Evolutionary conservation across 2,888 invertebrate species (phyloP), one percentile per base, ranked within the genome.

Genomic region (Cremastobaeus sp.): DNA sequence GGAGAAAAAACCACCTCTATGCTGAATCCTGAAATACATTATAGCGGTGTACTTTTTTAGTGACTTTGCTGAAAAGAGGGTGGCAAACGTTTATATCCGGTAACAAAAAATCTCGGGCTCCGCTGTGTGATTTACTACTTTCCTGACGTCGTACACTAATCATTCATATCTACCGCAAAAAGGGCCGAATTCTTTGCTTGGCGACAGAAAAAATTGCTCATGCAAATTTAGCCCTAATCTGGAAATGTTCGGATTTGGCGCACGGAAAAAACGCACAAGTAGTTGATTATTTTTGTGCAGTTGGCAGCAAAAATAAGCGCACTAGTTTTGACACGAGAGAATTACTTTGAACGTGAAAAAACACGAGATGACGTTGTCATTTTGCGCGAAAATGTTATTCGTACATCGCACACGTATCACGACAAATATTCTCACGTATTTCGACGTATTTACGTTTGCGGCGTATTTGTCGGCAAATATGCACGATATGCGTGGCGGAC

Each of bases 41-140:
- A 64, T 57, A 66, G 50, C 34, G 48, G 28, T 34, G 37, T 66
- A 30, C 48, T 18, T 66, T 50, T 66, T 66, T 64, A 45, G 64
- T 54, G 64, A 18, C 54, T 52, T 64, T 45, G 35, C 64, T 45
- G 45, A 54, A 54, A 48, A 47, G 50, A 28, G 66, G 34, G 48
- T 35, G 55, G 34, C 30, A 21, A 57, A 30, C 64, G 57, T 57
- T 66, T 48, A 45, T 48, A 50, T 57, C 48, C 41, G 14, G 48
- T 25, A 54, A n/a, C n/a, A 57, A 66, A 66, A 68, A 57, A 66
- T 28, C 41, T 43, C 57, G 57, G 48, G 66, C 30, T 28, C 47
- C 34, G 57, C 66, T 35, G 50, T 59, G 57, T 68, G 66, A 68
- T 59, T 68, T 59, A 68, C 66, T 43, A 43, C 66, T 48, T 57